Evolutionary conservation across 2,888 invertebrate species (phyloP).

Genomic region (Nomada flava): DNA sequence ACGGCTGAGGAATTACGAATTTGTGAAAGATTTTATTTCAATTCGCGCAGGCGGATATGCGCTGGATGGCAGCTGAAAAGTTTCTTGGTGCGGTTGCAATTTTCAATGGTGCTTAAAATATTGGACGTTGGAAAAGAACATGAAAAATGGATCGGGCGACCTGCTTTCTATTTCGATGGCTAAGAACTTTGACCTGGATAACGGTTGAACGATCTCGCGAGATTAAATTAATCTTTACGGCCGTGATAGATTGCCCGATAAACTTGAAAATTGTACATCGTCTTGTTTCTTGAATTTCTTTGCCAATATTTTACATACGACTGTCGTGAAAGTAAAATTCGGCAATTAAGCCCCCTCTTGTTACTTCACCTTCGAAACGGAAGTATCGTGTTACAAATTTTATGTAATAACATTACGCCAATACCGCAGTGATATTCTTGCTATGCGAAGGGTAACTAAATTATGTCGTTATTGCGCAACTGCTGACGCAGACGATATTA

Average conservation of each 20-base stretch:
- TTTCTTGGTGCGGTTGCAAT: neutral
- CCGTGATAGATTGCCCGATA: neutral
- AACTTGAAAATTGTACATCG: neutral
- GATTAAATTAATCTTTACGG: slow-evolving; percentile 8
- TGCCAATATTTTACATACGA: neutral
- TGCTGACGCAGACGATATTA: neutral
- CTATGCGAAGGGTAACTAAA: neutral
- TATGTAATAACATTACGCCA: too few relatives aligned
- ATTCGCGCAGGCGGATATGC: neutral
- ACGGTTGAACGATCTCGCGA: neutral
- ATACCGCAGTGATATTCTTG: too few relatives aligned
- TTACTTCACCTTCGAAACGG: too few relatives aligned
- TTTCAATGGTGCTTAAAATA: slow-evolving; percentile 16
- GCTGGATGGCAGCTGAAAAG: neutral
- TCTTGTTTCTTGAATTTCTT: neutral
- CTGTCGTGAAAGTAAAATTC: too few relatives aligned
- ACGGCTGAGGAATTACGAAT: neutral
- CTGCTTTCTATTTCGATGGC: neutral
- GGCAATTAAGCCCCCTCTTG: too few relatives aligned
- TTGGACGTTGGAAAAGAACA: neutral
- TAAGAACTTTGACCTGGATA: neutral
- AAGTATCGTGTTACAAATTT: too few relatives aligned
- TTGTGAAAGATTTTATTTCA: slow-evolving; percentile 11
- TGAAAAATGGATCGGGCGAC: slow-evolving; percentile 1
- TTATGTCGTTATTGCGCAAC: neutral